Conservation (phyloP, 2,797 vertebrate species). For the Tamandua tetradactyla region DNA sequence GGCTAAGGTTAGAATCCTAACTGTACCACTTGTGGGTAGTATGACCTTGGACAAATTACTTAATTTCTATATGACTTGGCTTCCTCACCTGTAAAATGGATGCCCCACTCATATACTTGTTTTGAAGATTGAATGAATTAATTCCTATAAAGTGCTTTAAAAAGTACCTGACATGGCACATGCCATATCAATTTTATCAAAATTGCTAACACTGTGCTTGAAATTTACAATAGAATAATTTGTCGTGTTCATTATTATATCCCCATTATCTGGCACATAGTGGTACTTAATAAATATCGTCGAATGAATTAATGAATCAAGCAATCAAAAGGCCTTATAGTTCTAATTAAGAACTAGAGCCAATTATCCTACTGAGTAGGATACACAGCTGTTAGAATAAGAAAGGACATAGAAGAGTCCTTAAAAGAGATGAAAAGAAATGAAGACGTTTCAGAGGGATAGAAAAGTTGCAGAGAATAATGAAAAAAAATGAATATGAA, state of each 20-base stretch:
- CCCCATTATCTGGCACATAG: background rate
- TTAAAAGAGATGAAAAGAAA: background rate
- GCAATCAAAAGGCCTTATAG: background rate
- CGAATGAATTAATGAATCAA: background rate
- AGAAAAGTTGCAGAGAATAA: background rate
- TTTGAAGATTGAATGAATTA: background rate
- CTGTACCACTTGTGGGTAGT: background rate
- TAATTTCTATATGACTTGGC: background rate
- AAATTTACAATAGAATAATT: background rate
- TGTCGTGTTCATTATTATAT: background rate
- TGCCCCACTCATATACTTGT: background rate
- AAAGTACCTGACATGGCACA: background rate
- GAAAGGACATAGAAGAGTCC: background rate
- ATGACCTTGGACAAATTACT: background rate
- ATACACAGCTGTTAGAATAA: background rate
- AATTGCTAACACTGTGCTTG: background rate
- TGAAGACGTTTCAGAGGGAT: background rate
- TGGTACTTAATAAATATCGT: background rate
- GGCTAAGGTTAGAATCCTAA: background rate
- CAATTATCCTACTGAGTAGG: background rate
- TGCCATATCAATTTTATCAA: background rate
- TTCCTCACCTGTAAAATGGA: background rate
- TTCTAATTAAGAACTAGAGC: background rate
- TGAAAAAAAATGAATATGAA: background rate
- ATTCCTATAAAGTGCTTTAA: background rate